Conservation (phyloP, 2,113 vertebrate genomes). For the Ammodytes dubius region DNA sequence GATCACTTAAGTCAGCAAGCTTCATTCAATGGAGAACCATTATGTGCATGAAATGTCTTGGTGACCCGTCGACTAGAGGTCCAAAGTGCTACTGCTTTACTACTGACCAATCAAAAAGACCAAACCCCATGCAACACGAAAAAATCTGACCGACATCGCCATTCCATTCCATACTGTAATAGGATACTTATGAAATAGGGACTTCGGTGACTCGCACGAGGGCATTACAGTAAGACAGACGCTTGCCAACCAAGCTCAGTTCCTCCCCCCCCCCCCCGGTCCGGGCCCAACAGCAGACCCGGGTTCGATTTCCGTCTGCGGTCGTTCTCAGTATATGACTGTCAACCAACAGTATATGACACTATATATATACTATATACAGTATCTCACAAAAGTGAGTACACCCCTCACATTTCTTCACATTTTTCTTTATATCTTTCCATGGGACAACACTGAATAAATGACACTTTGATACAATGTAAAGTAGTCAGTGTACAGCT, state of each 20-base stretch:
- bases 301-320: too few species aligned
- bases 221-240: constrained; percentile 1
- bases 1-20: not conserved
- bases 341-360: too few species aligned
- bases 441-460: too few species aligned
- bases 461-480: too few species aligned
- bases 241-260: constrained; percentile 4
- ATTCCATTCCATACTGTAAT: not conserved
- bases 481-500: too few species aligned
- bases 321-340: too few species aligned
- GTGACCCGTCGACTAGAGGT: not conserved
- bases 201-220: not conserved
- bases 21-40: not conserved
- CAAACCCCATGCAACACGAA: too few species aligned
- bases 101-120: not conserved
- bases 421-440: too few species aligned
- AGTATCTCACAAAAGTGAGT: too few species aligned
- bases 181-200: constrained; percentile 1
- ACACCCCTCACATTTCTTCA: too few species aligned
- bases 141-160: not conserved
- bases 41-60: not conserved
- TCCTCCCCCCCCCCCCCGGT: not conserved
- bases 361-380: too few species aligned
- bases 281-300: too few species aligned
- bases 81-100: not conserved